These are phyloP conservation scores for Hybognathus amarus DNA, from an alignment of 2,797 vertebrate species.

Conservation along the genomic window DNA sequence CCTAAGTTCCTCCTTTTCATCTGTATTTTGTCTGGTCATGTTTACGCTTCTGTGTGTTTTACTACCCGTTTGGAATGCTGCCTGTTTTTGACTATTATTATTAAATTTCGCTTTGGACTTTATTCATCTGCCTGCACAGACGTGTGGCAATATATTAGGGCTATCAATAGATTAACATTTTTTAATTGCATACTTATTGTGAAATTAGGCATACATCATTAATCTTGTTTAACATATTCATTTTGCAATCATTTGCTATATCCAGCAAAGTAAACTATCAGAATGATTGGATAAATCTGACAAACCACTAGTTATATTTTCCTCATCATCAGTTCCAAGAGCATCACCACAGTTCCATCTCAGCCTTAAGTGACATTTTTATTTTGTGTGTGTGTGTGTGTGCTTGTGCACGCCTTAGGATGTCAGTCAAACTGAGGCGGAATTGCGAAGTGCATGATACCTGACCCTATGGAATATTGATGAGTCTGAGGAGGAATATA, in stretches of 20 bases:
- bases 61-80: too few relatives aligned
- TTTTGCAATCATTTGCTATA: background rate
- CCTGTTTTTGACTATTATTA: too few relatives aligned
- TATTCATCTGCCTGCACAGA: too few relatives aligned
- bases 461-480: constrained; percentile 58
- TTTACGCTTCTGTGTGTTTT: too few relatives aligned
- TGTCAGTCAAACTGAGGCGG: constrained; percentile 28
- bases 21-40: too few relatives aligned
- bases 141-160: too few relatives aligned
- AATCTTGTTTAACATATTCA: background rate
- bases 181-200: background rate
- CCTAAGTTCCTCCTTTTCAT: too few relatives aligned
- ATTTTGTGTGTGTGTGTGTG: background rate
- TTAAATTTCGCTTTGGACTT: too few relatives aligned
- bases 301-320: constrained; percentile 22
- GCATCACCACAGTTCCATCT: background rate
- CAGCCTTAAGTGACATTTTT: constrained; percentile 11
- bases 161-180: too few relatives aligned
- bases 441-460: constrained; percentile 41
- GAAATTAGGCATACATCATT: background rate
- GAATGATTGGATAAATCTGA: background rate
- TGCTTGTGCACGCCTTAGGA: constrained; percentile 19
- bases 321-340: background rate
- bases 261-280: background rate
- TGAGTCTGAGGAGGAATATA: constrained; percentile 44